Base-by-base conservation (phyloP, 1,140 invertebrate genomes). In the Aphis craccivora region DNA sequence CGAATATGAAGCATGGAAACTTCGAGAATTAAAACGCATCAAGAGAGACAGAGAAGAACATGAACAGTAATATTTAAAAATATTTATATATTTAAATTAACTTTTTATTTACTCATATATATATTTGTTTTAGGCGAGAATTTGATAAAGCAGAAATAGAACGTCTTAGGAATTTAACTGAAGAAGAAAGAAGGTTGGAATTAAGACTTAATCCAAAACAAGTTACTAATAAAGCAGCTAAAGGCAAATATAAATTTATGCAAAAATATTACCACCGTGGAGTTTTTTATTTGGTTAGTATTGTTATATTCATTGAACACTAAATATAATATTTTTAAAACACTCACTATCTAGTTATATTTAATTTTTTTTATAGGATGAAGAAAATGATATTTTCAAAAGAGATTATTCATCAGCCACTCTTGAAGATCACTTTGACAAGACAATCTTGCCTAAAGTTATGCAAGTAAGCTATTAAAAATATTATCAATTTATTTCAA, bases 211-310 rank as follows among this genome's bases (percentile, higher is more conserved):
- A 99, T 96, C 99, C 99, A 0, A 99, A 99, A 95, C 90, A 96
- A 23, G 96, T 99, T 53, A 99, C 98, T 4, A 99, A 99, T 95
- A 99, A 99, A 95, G 97, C 98, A 4, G 96, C 97, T 4, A 99
- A 99, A 96, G 99, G 99, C 93, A 99, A 99, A 96, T 99, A 99
- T 96, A 99, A 99, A 95, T 99, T 99, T 95, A 95, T 99, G 94
- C 99, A 99, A 96, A 99, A 99, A 95, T 99, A 99, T 95, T 99
- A 99, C 95, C 99, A 99, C 96, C 97, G 99, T 94, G 99, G 99
- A 95, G 99, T 98, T 1, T 99, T 99, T 96, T 99, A 98, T 95
- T 96, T 99, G 96, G 96, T 96, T 95, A 95, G 94, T 23, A 88
- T 87, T 76, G 25, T 87, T 55, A 1, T 88, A 87, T 48, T 37